A percentile compares a stretch with the other conserved stretches of the same genome.
phyloP scores from a whole-genome alignment of 2,797 vertebrate genomes.

The Chaenodraco wilsoni region DNA sequence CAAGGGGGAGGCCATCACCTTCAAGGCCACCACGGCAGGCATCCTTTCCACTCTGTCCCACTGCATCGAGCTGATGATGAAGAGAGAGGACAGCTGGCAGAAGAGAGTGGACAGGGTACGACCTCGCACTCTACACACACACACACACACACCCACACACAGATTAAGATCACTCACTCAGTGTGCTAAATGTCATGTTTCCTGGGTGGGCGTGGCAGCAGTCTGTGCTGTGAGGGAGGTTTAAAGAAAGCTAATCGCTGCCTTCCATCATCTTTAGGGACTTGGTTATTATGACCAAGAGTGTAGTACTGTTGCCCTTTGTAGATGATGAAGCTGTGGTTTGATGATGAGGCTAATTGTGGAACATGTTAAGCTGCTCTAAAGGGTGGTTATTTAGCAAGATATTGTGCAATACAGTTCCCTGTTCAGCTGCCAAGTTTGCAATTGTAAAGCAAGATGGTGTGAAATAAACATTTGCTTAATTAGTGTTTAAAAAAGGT shows the following conservation, averaged over 20 bases:
- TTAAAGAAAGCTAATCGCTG: not conserved
- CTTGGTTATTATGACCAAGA: not conserved
- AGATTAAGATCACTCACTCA: constrained; percentile 4
- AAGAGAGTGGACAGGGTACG: constrained; percentile 95
- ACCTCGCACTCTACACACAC: not conserved
- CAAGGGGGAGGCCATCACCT: constrained; percentile 98
- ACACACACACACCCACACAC: not conserved
- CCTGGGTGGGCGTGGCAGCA: constrained; percentile 15
- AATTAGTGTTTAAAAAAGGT: not conserved
- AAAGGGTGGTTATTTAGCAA: not conserved
- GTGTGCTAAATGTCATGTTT: not conserved
- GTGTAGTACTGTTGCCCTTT: not conserved
- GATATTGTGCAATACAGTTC: not conserved
- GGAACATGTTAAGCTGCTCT: not conserved
- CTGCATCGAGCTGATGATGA: constrained; percentile 97
- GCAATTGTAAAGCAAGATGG: not conserved
- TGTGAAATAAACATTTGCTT: not conserved
- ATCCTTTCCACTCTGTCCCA: constrained; percentile 96
- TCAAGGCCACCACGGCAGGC: constrained; percentile 97
- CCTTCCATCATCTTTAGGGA: not conserved
- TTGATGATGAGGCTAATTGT: not conserved
- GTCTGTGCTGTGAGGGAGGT: not conserved
- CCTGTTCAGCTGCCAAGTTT: not conserved
- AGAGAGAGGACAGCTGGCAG: constrained; percentile 97
- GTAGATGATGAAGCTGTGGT: not conserved